Conservation (phyloP, 1,140 invertebrate species). For the Bombus waltoni region DNA sequence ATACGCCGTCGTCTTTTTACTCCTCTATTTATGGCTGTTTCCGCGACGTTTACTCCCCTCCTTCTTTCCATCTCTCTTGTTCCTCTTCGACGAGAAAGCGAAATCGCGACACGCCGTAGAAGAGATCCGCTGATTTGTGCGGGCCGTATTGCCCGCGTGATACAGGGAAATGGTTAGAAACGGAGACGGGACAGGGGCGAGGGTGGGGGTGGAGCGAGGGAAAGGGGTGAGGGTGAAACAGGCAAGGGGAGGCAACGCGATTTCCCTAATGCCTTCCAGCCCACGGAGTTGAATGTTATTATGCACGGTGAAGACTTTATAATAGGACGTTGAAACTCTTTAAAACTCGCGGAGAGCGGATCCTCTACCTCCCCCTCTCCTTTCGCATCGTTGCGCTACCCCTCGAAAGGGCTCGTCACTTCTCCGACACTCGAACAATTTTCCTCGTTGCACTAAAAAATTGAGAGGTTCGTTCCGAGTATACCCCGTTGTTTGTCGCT, state of each 20-base stretch:
- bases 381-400: slow-evolving; percentile 19
- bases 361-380: slow-evolving; percentile 27
- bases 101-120: slow-evolving; percentile 20
- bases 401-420: slow-evolving; percentile 29
- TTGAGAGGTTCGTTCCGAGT: neutral
- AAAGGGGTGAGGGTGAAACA: slow-evolving; percentile 58
- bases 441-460: neutral
- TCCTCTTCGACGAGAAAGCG: slow-evolving; percentile 56
- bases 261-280: slow-evolving; percentile 82
- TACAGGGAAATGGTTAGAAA: neutral
- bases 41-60: neutral
- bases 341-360: slow-evolving; percentile 74
- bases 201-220: neutral
- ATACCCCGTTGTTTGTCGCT: neutral
- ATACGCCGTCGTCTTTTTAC: neutral
- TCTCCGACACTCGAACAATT: slow-evolving; percentile 1
- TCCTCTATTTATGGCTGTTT: slow-evolving; percentile 31
- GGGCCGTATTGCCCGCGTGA: slow-evolving; percentile 34
- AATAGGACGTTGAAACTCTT: slow-evolving; percentile 81
- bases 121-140: slow-evolving; percentile 52
- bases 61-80: neutral
- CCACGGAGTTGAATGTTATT: slow-evolving; percentile 80
- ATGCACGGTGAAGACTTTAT: slow-evolving; percentile 83
- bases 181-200: neutral
- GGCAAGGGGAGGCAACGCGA: slow-evolving; percentile 65